Percentiles rank a stretch among this genome's conserved stretches.
phyloP scores from a whole-genome alignment of 1,140 invertebrate species.

The Lethocerus indicus region DNA sequence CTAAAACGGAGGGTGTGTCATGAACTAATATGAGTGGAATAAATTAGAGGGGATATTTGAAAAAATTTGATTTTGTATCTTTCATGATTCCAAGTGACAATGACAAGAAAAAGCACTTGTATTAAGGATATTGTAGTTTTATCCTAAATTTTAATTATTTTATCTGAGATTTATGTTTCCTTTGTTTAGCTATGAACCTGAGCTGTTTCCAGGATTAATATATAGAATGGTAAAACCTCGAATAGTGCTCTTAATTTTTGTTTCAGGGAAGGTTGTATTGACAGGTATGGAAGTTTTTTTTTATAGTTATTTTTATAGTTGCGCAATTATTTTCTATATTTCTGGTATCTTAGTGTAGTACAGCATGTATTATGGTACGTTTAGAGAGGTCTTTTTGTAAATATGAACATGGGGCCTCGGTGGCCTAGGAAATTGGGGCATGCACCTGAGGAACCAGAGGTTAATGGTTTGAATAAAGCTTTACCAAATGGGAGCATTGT shows the following conservation, averaged over 20 bases:
- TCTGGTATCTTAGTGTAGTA: too few relatives aligned
- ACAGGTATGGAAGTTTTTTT: constrained; percentile 41
- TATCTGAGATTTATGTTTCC: constrained; percentile 8
- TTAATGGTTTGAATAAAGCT: too few relatives aligned
- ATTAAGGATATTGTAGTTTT: constrained; percentile 12
- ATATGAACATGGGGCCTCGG: too few relatives aligned
- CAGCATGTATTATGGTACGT: too few relatives aligned
- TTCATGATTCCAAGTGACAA: too few relatives aligned
- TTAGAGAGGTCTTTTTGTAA: too few relatives aligned
- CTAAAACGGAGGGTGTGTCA: too few relatives aligned
- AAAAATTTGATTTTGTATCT: background rate
- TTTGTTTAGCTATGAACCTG: constrained; percentile 54
- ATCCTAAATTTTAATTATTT: background rate
- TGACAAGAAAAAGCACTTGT: background rate
- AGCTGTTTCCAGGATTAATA: constrained; percentile 95
- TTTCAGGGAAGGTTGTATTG: constrained; percentile 94
- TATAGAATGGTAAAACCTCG: constrained; percentile 99
- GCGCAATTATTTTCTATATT: too few relatives aligned
- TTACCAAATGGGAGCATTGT: too few relatives aligned
- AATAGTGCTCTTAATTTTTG: constrained; percentile 97
- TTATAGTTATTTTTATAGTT: background rate
- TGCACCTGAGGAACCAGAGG: too few relatives aligned
- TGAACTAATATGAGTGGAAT: background rate
- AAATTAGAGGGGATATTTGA: background rate
- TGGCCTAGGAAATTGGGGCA: too few relatives aligned